Conservation (phyloP, 92 coral and sea anemone species). For the Actinostola sp. region DNA sequence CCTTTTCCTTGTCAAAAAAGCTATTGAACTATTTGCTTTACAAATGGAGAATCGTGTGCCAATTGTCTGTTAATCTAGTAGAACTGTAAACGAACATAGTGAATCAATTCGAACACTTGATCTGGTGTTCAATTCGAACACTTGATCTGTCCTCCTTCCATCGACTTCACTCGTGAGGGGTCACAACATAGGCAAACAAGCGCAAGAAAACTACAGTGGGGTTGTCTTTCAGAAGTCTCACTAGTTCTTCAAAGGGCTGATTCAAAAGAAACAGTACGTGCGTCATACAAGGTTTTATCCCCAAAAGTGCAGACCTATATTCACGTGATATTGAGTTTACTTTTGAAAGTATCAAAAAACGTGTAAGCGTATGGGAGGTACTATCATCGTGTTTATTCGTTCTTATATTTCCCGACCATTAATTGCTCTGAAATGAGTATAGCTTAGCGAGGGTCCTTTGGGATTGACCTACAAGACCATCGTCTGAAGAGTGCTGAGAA, state of each 20-base stretch:
- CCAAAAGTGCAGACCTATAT: no score
- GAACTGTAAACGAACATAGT: slow-evolving; percentile 22
- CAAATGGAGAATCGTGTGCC: slow-evolving; percentile 71
- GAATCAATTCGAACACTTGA: slow-evolving; percentile 23
- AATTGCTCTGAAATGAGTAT: slow-evolving; percentile 9
- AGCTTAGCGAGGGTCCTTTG: slow-evolving; percentile 20
- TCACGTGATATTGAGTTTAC: no score
- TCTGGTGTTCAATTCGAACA: slow-evolving; percentile 7
- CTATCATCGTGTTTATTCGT: slow-evolving; percentile 7
- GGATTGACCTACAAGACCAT: slow-evolving; percentile 27
- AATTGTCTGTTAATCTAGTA: slow-evolving; percentile 18
- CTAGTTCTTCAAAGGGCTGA: no score
- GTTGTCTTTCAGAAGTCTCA: no score
- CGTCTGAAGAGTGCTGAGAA: not conserved
- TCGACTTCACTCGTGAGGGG: slow-evolving; percentile 29
- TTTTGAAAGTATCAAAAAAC: no score
- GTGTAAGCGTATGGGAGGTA: slow-evolving; percentile 32
- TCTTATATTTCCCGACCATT: slow-evolving; percentile 18
- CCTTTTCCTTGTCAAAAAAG: slow-evolving; percentile 49
- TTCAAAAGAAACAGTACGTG: no score
- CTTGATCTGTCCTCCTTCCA: slow-evolving; percentile 25
- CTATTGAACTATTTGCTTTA: slow-evolving; percentile 64
- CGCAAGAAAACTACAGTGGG: not conserved
- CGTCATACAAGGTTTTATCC: no score
- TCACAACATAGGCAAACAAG: slow-evolving; percentile 2